phyloP scores from a whole-genome alignment of 2,113 vertebrate genomes.

The Indicator indicator region DNA sequence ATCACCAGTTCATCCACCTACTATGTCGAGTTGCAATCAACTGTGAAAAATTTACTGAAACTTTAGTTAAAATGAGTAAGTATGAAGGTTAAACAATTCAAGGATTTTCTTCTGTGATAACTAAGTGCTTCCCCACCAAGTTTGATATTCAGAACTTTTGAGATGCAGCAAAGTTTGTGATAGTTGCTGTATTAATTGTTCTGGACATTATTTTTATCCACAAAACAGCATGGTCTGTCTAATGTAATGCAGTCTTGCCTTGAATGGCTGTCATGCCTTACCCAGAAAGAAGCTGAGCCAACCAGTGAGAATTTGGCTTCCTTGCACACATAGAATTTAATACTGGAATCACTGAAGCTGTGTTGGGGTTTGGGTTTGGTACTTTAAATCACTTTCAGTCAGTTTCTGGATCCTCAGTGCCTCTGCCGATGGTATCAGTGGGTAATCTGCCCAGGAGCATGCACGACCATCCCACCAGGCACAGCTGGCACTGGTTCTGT shows the following conservation, averaged over 20 bases:
- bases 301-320: not conserved
- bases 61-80: constrained; percentile 98
- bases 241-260: not conserved
- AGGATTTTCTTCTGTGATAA: not conserved
- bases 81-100: constrained; percentile 62
- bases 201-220: not conserved
- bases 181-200: not conserved
- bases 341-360: not conserved
- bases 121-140: not conserved
- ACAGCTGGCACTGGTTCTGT: not conserved
- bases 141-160: not conserved
- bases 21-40: constrained; percentile 98
- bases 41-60: constrained; percentile 99
- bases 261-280: accelerated
- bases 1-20: constrained; percentile 98
- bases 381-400: not conserved
- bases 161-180: not conserved
- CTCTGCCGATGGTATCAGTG: not conserved
- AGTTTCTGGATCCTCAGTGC: not conserved
- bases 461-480: no score
- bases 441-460: not conserved
- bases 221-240: accelerated
- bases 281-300: not conserved
- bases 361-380: not conserved
- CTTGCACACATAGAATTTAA: not conserved